A percentile compares a stretch with the other conserved stretches of the same genome.
phyloP scores from a whole-genome alignment of 2,113 vertebrate species.

The Erythrocebus patas region DNA sequence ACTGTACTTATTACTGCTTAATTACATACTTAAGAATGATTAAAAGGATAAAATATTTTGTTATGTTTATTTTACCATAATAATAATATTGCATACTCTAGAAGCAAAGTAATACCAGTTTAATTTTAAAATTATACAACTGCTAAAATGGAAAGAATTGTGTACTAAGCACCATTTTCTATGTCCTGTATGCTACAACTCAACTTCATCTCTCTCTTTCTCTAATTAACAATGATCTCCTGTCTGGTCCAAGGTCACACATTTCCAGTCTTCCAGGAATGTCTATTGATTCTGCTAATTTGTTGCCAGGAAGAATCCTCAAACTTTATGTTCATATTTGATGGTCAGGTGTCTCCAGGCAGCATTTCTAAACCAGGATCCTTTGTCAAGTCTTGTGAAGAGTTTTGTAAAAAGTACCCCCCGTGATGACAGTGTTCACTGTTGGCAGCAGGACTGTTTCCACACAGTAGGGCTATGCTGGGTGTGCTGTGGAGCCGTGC shows the following conservation, averaged over 20 bases:
- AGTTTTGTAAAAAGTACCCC: neutral
- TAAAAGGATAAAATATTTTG: neutral
- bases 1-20: neutral
- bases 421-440: neutral
- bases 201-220: too few species aligned
- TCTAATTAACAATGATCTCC: too few species aligned
- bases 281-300: neutral
- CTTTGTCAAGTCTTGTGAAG: neutral
- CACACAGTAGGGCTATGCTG: neutral
- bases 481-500: neutral
- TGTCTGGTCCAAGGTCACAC: neutral
- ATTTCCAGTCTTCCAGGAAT: neutral
- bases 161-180: neutral
- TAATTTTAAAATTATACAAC: neutral
- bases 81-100: neutral
- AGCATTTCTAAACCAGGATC: neutral
- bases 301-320: neutral
- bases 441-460: neutral
- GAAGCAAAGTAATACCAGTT: neutral
- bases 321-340: neutral
- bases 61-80: neutral
- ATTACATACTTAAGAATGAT: neutral
- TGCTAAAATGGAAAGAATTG: neutral
- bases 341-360: neutral
- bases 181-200: too few species aligned